Conservation (phyloP, 2,113 vertebrate genomes). For the Struthidea cinerea region DNA sequence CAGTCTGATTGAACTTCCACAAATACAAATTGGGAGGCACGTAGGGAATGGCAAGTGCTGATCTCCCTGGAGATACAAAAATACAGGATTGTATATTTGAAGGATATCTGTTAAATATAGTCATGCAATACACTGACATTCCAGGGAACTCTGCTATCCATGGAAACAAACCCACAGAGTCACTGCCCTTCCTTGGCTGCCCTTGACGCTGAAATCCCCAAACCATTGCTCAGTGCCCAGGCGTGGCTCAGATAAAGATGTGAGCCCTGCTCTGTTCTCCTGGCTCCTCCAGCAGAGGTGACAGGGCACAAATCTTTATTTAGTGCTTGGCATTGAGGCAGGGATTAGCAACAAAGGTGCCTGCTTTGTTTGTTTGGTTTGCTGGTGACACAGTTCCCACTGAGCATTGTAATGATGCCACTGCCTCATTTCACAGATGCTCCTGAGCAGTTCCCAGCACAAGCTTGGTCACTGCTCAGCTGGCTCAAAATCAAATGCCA, state of each 20-base stretch:
- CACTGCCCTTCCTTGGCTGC: not conserved
- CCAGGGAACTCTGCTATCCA: not conserved
- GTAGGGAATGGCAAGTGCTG: not conserved
- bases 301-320: slow-evolving; percentile 1
- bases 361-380: not conserved
- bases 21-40: not conserved
- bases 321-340: not conserved
- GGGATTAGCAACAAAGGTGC: not conserved
- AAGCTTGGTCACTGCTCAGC: not conserved
- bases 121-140: not conserved
- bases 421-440: not conserved
- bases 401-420: not conserved
- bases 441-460: not conserved
- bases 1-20: not conserved
- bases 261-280: not conserved
- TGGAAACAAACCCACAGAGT: not conserved
- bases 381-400: not conserved
- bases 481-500: not conserved
- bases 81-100: not conserved
- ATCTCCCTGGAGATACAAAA: not conserved
- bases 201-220: not conserved
- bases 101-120: not conserved
- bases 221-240: not conserved
- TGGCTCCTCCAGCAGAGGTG: not conserved
- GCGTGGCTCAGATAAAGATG: not conserved